Conservation (phyloP, 2,113 vertebrate species). For the Silurus meridionalis region DNA sequence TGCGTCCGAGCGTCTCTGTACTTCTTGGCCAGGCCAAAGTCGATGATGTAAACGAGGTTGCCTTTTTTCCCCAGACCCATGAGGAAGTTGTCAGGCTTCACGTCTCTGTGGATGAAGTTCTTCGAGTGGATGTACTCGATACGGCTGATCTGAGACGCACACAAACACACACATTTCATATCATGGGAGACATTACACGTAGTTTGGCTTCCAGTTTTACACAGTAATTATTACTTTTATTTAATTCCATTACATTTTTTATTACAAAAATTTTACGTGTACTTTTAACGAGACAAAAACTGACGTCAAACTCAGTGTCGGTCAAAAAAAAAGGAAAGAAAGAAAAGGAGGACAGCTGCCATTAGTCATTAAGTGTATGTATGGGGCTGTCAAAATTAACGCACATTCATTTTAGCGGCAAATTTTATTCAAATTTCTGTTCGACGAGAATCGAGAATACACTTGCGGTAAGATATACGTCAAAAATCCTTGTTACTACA, state of each 20-base stretch:
- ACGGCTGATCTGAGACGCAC: conserved; percentile 83
- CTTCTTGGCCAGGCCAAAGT: conserved; percentile 96
- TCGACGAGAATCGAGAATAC: neutral
- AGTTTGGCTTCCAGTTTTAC: neutral
- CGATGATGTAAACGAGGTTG: conserved; percentile 96
- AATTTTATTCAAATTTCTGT: too few relatives aligned
- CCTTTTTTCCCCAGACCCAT: conserved; percentile 97
- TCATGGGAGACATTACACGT: neutral
- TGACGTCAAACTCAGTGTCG: too few relatives aligned
- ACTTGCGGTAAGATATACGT: too few relatives aligned
- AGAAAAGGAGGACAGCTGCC: too few relatives aligned
- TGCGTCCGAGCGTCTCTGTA: conserved; percentile 94
- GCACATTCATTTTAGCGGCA: too few relatives aligned
- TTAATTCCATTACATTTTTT: too few relatives aligned
- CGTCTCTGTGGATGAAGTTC: conserved; percentile 97
- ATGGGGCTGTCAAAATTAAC: too few relatives aligned
- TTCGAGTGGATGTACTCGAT: conserved; percentile 98
- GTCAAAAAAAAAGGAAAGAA: too few relatives aligned
- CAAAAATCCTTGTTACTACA: neutral
- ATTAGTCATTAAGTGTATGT: too few relatives aligned
- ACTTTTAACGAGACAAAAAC: too few relatives aligned
- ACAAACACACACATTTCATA: neutral
- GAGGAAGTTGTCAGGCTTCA: conserved; percentile 96
- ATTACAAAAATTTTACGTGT: too few relatives aligned
- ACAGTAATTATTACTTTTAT: too few relatives aligned